A percentile compares a stretch with the other conserved stretches of the same genome.
Conservation (phyloP, 2,113 vertebrate species). For the Triplophysa tibetana region DNA sequence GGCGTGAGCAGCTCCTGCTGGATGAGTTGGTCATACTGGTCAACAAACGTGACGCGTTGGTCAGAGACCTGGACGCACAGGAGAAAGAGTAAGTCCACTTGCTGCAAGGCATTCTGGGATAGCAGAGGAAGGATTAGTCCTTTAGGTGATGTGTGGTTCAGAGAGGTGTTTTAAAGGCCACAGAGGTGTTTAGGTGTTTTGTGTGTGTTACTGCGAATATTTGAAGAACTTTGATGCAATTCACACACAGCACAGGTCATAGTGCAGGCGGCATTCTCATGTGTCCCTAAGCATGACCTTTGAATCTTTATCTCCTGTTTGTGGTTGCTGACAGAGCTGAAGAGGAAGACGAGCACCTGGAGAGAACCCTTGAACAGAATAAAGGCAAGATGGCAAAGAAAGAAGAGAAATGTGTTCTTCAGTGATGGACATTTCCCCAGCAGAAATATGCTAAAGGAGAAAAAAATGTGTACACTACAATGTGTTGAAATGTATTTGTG, state of each 20-base stretch:
- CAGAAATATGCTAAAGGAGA: conserved; percentile 4
- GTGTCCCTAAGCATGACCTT: conserved; percentile 32
- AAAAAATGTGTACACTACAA: conserved; percentile 39
- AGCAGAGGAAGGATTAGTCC: background rate
- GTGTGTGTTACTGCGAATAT: background rate
- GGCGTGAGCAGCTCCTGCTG: conserved; percentile 92
- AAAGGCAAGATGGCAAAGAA: conserved; percentile 99
- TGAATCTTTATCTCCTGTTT: conserved; percentile 62
- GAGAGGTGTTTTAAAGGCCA: conserved; percentile 10
- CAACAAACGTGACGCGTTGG: conserved; percentile 93
- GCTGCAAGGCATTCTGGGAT: conserved; percentile 19
- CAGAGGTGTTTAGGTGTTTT: background rate
- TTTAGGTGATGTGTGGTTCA: background rate
- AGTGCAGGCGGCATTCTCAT: conserved; percentile 26
- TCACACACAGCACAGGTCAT: background rate
- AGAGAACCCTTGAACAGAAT: conserved; percentile 97
- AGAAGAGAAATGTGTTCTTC: conserved; percentile 95
- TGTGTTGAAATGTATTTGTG: conserved; percentile 45
- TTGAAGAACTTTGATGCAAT: conserved; percentile 1
- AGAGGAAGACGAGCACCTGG: conserved; percentile 98
- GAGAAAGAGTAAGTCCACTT: conserved; percentile 86
- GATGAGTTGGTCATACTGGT: conserved; percentile 96
- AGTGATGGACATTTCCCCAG: conserved; percentile 72
- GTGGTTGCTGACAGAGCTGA: conserved; percentile 81
- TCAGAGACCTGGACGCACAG: conserved; percentile 93